Conservation (phyloP, 1,140 invertebrate genomes). For the Trinorchestia longiramus region DNA sequence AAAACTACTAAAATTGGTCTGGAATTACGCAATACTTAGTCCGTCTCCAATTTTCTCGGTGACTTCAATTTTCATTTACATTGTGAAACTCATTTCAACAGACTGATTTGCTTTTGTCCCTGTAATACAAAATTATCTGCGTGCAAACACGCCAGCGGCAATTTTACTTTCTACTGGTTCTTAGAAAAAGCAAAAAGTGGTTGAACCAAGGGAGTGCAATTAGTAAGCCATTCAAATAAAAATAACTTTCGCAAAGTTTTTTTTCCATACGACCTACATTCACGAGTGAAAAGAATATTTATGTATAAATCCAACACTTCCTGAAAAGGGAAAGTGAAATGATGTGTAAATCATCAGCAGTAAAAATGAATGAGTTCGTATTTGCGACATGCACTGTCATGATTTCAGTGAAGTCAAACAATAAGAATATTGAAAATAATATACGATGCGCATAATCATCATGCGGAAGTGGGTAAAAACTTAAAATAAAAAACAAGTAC, state of each 20-base stretch:
- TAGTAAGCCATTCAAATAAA: neutral
- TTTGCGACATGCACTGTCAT: neutral
- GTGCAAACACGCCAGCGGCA: neutral
- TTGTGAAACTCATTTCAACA: neutral
- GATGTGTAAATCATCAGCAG: neutral
- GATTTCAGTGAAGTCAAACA: neutral
- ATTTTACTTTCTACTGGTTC: neutral
- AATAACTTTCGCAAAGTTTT: neutral
- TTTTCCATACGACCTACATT: neutral
- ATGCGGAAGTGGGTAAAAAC: neutral
- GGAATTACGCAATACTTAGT: neutral
- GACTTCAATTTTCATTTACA: neutral
- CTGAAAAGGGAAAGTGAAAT: neutral
- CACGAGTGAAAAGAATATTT: neutral
- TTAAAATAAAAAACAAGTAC: neutral
- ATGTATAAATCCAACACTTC: neutral
- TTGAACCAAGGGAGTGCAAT: neutral
- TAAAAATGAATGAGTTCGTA: neutral
- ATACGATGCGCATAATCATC: neutral
- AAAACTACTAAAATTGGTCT: neutral
- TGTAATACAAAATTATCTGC: neutral
- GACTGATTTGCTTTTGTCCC: neutral
- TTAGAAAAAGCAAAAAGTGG: neutral
- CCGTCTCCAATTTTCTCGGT: neutral
- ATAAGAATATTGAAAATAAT: neutral